Percentiles rank a stretch among this genome's conserved stretches.
phyloP scores from a whole-genome alignment of 1,140 invertebrate species.

The Magallana angulata region DNA sequence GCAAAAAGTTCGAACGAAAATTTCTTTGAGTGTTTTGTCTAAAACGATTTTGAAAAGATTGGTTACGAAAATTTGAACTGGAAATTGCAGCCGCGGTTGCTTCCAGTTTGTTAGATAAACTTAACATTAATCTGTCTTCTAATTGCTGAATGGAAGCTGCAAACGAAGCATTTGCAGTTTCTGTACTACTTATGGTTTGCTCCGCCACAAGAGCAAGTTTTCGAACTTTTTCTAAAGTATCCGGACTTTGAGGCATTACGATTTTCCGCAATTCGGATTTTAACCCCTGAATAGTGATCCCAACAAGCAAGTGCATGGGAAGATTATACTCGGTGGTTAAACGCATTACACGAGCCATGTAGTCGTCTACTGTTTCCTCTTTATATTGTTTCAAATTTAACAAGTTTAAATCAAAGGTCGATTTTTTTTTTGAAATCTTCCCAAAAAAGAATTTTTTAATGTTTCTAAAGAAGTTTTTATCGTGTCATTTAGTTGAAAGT shows the following conservation, averaged over 20 bases:
- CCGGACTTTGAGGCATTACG: constrained; percentile 10
- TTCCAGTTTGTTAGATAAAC: not conserved
- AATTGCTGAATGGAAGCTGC: not conserved
- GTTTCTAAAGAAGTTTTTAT: not conserved
- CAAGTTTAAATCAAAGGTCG: constrained; percentile 4
- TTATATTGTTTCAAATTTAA: not conserved
- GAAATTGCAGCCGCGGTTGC: not conserved
- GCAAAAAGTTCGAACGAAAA: too few species aligned
- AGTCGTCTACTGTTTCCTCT: not conserved
- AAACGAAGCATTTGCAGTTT: not conserved
- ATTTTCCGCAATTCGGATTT: not conserved
- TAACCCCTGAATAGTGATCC: constrained; percentile 30
- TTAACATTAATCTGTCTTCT: constrained; percentile 22
- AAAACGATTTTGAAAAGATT: not conserved
- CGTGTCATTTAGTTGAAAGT: not conserved
- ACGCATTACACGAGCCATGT: not conserved
- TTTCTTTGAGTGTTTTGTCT: not conserved
- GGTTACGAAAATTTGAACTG: not conserved
- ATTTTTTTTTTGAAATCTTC: not conserved
- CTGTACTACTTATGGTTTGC: not conserved
- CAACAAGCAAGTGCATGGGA: not conserved
- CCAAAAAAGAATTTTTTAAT: not conserved
- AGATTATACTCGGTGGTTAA: not conserved
- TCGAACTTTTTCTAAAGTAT: not conserved
- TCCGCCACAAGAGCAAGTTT: not conserved